Conservation (phyloP, 2,888 invertebrate genomes). For the Hyppa rectilinea region DNA sequence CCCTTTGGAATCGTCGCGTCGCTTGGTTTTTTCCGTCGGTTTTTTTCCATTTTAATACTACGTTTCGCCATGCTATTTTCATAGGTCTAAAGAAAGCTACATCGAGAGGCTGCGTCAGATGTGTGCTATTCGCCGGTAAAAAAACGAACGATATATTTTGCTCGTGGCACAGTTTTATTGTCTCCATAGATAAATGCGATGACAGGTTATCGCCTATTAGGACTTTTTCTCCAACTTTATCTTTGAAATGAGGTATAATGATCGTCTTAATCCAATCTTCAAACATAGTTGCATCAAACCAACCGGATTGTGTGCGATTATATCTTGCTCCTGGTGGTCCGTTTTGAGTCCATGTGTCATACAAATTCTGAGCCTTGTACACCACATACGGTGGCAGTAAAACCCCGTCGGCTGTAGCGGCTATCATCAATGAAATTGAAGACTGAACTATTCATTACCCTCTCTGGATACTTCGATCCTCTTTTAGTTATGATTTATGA, state of each 20-base stretch:
- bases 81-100: constrained; percentile 59
- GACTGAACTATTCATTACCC: too few relatives aligned
- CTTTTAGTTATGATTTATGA: too few relatives aligned
- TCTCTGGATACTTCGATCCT: too few relatives aligned
- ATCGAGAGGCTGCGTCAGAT: constrained; percentile 58
- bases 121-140: constrained; percentile 55
- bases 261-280: constrained; percentile 68
- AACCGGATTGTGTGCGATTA: constrained; percentile 74
- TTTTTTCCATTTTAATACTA: constrained; percentile 49
- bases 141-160: constrained; percentile 56
- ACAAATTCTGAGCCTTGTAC: too few relatives aligned
- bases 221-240: constrained; percentile 35
- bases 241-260: constrained; percentile 40
- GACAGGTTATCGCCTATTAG: constrained; percentile 58
- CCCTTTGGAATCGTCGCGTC: constrained; percentile 50
- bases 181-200: constrained; percentile 43
- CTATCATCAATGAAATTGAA: too few relatives aligned
- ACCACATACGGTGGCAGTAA: too few relatives aligned
- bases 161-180: constrained; percentile 41
- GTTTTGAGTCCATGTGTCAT: too few relatives aligned
- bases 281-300: constrained; percentile 70
- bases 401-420: too few relatives aligned
- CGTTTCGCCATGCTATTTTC: constrained; percentile 53
- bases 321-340: too few relatives aligned
- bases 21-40: constrained; percentile 36